Conservation (phyloP, 2,113 vertebrate species). For the Machaerirhynchus nigripectus region DNA sequence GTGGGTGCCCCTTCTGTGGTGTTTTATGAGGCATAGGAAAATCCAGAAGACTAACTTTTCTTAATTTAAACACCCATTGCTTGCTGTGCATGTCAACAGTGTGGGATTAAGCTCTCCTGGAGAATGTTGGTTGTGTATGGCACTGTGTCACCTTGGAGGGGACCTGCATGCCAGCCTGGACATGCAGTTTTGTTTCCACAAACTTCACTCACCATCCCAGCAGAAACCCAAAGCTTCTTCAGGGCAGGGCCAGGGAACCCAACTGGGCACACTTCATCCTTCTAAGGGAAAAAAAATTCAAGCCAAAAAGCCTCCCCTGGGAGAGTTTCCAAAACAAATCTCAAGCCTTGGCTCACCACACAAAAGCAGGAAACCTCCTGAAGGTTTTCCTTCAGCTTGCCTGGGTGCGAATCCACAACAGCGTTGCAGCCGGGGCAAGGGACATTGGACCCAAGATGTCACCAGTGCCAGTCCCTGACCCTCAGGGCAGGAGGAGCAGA, state of each 20-base stretch:
- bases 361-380: neutral
- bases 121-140: rapidly evolving
- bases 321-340: constrained; percentile 37
- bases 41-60: neutral
- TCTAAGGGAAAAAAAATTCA: neutral
- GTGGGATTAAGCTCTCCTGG: neutral
- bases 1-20: neutral
- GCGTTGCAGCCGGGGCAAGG: neutral
- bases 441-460: rapidly evolving
- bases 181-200: neutral
- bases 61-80: neutral
- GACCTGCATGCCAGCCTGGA: neutral
- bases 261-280: neutral
- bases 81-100: neutral
- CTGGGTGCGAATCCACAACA: neutral
- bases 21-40: neutral
- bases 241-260: neutral
- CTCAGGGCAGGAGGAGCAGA: neutral
- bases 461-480: neutral
- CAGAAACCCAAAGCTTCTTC: neutral
- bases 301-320: neutral
- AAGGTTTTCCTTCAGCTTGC: neutral
- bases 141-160: neutral
- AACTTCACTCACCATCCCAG: neutral
- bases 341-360: neutral